Evolutionary conservation across 2,113 vertebrate species (phyloP).

Genomic region (Podilymbus podiceps): DNA sequence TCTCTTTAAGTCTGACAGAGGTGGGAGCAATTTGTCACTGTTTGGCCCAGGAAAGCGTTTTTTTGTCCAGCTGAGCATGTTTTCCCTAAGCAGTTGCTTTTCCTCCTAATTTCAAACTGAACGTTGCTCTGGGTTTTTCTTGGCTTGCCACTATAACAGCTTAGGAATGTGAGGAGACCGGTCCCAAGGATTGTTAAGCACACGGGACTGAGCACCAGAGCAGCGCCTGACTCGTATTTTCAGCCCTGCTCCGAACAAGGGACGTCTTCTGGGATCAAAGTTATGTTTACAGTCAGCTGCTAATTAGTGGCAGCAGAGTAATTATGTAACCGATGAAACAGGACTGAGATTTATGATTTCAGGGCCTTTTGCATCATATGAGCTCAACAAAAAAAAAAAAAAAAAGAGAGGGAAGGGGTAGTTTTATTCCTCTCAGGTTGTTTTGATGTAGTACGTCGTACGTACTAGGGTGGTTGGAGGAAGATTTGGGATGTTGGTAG

Average conservation of each 20-base stretch:
- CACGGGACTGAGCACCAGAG: not conserved
- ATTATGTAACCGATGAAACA: conserved; percentile 55
- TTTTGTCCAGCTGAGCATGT: not conserved
- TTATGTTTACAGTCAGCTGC: conserved; percentile 27
- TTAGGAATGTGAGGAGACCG: not conserved
- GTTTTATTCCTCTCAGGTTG: not conserved
- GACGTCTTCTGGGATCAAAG: conserved; percentile 1
- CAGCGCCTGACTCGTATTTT: not conserved
- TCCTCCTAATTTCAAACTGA: not conserved
- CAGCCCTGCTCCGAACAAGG: not conserved
- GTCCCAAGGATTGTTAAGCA: not conserved
- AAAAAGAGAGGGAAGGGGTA: too few relatives aligned
- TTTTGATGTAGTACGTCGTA: rapidly evolving
- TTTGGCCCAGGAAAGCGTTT: not conserved
- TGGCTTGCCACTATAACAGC: not conserved
- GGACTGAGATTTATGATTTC: not conserved
- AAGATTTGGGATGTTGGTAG: not conserved
- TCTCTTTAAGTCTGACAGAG: not conserved
- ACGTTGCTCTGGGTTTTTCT: not conserved
- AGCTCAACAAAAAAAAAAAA: not conserved
- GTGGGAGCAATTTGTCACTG: not conserved
- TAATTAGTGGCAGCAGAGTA: conserved; percentile 55
- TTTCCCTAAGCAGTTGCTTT: not conserved
- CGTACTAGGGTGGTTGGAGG: rapidly evolving
- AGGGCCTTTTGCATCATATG: not conserved